Conservation (phyloP, 2,888 invertebrate species). For the Epistrophe grossulariae region DNA sequence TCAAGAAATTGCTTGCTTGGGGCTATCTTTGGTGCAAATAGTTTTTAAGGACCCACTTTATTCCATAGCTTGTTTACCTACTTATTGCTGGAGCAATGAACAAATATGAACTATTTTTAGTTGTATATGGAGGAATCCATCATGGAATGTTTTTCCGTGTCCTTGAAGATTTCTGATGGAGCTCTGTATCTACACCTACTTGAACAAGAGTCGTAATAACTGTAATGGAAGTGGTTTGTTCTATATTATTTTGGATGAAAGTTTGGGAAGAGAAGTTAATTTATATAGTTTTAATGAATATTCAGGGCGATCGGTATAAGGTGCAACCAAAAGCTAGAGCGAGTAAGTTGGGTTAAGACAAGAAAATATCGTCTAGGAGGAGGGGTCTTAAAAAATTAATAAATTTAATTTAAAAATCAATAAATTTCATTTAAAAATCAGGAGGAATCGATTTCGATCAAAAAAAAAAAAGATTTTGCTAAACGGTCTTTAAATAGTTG, state of each 20-base stretch:
- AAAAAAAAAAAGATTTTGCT: no score
- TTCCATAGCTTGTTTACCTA: conserved; percentile 8
- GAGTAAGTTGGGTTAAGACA: no score
- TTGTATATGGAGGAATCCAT: not conserved
- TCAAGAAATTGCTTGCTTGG: not conserved
- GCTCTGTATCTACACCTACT: not conserved
- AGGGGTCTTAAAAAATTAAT: no score
- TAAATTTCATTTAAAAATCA: no score
- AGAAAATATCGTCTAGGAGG: no score
- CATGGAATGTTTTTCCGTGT: not conserved
- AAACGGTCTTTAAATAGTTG: no score
- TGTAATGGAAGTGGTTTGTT: not conserved
- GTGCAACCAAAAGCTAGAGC: no score
- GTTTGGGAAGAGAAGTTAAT: not conserved
- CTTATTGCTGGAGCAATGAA: not conserved
- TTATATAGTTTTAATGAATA: no score
- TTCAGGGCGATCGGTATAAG: no score
- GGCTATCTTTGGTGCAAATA: conserved; percentile 11
- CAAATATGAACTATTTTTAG: not conserved
- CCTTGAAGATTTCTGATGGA: not conserved
- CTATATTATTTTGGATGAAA: not conserved
- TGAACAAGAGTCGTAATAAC: conserved; percentile 1
- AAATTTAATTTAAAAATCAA: no score
- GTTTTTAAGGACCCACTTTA: conserved; percentile 19
- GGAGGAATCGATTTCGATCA: no score